Evolutionary conservation across 2,797 vertebrate species (phyloP).

Genomic region (Antrozous pallidus): DNA sequence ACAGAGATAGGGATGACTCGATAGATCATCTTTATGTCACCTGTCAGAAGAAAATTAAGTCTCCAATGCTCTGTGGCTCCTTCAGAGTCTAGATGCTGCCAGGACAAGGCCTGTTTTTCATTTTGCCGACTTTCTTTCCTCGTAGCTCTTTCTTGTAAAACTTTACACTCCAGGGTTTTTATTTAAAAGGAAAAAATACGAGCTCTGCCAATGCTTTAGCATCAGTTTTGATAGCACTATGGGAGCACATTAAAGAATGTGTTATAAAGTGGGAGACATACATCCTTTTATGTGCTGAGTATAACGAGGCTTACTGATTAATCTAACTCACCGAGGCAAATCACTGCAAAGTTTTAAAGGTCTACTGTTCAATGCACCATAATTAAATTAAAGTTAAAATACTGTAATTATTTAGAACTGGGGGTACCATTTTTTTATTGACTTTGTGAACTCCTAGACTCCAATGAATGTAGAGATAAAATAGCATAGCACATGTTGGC

Average conservation of each 20-base stretch:
- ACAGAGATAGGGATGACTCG: background rate
- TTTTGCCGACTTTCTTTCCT: background rate
- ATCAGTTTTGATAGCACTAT: constrained; percentile 50
- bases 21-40: constrained; percentile 58
- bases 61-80: background rate
- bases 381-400: constrained; percentile 80
- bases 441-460: constrained; percentile 69
- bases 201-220: constrained; percentile 15
- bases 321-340: constrained; percentile 71
- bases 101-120: background rate
- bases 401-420: constrained; percentile 75
- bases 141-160: background rate
- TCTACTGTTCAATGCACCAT: constrained; percentile 67
- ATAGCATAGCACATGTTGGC: constrained; percentile 50
- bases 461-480: constrained; percentile 67
- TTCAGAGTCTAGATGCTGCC: background rate
- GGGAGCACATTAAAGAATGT: constrained; percentile 46
- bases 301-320: constrained; percentile 71
- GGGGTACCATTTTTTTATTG: constrained; percentile 64
- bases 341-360: constrained; percentile 69
- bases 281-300: constrained; percentile 65
- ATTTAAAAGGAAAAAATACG: constrained; percentile 57
- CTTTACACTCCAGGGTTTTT: constrained; percentile 28
- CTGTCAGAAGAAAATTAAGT: constrained; percentile 54
- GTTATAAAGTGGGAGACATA: constrained; percentile 64